A percentile compares a stretch with the other conserved stretches of the same genome.
These are phyloP conservation scores for Scrobipalpa atriplicella DNA, from an alignment of 2,888 invertebrate species.

Conservation along the genomic window DNA sequence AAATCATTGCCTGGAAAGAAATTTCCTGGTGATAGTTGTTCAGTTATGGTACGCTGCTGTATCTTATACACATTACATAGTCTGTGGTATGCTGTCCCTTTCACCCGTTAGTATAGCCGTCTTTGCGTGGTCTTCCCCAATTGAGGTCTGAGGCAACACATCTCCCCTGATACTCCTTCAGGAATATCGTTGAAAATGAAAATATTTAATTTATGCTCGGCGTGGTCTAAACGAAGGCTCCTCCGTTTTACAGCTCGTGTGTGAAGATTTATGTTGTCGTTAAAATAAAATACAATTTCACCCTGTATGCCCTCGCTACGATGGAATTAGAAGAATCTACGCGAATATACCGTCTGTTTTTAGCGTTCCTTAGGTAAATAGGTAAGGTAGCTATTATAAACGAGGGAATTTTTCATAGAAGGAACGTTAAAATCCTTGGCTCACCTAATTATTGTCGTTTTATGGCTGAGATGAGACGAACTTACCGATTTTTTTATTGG, in stretches of 20 bases:
- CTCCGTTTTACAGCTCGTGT: constrained; percentile 63
- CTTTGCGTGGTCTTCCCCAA: too few relatives aligned
- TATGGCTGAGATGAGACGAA: too few relatives aligned
- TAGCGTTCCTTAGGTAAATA: not conserved
- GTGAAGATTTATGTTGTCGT: constrained; percentile 71
- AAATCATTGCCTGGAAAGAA: too few relatives aligned
- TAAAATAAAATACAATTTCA: constrained; percentile 79
- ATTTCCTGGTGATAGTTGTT: too few relatives aligned
- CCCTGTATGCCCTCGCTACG: constrained; percentile 54
- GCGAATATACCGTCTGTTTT: constrained; percentile 42
- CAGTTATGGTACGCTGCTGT: too few relatives aligned
- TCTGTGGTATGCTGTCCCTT: too few relatives aligned
- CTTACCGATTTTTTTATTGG: too few relatives aligned
- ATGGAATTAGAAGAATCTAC: constrained; percentile 74
- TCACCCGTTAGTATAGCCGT: too few relatives aligned
- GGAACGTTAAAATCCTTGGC: too few relatives aligned
- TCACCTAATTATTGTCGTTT: too few relatives aligned
- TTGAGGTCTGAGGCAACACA: not conserved
- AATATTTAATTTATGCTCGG: constrained; percentile 62
- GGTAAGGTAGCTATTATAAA: not conserved
- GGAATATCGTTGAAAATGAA: constrained; percentile 56
- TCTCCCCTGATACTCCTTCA: constrained; percentile 27
- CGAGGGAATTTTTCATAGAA: too few relatives aligned
- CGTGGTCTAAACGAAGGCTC: constrained; percentile 58
- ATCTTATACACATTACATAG: too few relatives aligned